Base-by-base conservation (phyloP, 2,888 invertebrate species). In the Leptinotarsa juncta region DNA sequence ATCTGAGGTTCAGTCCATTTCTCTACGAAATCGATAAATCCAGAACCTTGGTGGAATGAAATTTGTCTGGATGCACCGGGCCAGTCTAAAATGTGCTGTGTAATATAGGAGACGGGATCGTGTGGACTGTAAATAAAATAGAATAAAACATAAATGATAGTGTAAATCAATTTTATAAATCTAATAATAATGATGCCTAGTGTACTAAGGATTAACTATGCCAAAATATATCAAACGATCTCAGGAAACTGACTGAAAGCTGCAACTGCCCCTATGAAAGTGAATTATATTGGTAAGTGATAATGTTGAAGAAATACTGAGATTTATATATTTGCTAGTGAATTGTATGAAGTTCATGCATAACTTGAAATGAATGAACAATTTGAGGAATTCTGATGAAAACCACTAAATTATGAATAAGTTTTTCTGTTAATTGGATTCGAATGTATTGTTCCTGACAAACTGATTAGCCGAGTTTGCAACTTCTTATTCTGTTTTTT, bases 11-110 rank as follows among this genome's bases (percentile, higher is more conserved):
- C 26, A 57, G 55, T 20, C 55, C 55, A 57, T 20, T 57, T 23
- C 23, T 3, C 4, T 16, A 15, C 23, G 14, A 26, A 18, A 65
- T 70, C 55, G 68, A 68, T 68, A 68, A 32, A 60, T 18, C 16
- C 42, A 42, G 57, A 67, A 72, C 70, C 73, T 55, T 70, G 73
- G 73, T 74, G 73, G 73, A 74, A 74, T 67, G 15, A 49, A 70
- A 42, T 32, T 32, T 14, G 49, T 48, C 67, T 32, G 49, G 65
- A 65, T 66, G 49, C 67, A 60, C 70, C 70, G 73, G 70, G 49
- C 67, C 67, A 70, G 65, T 66, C 70, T 48, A 67, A 67, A 67
- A 70, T 70, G 70, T 70, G 70, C 67, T 67, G 18, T 60, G 60
- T 70, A 74, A 70, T 70, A 67, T 70, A 74, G 62, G 57, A 67